These are phyloP conservation scores for Zosterops pallidus DNA, from an alignment of 2,113 vertebrate genomes.

Conservation along the genomic window DNA sequence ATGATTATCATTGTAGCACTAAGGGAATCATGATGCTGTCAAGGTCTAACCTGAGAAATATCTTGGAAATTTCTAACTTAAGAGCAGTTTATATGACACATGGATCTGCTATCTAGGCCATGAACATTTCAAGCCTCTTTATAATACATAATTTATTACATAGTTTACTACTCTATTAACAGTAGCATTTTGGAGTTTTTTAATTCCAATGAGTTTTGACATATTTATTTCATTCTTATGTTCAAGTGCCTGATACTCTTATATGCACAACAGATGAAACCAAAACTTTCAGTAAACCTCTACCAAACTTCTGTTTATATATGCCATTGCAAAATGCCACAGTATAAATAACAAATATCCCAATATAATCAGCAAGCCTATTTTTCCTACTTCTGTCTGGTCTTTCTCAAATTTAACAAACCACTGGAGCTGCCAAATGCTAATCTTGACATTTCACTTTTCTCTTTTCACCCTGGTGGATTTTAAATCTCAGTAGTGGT, in stretches of 20 bases:
- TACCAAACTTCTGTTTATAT: neutral
- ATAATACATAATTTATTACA: neutral
- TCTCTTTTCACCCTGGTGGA: neutral
- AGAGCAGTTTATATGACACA: neutral
- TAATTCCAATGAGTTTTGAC: neutral
- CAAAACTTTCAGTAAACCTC: neutral
- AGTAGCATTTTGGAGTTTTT: accelerated
- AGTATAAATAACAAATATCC: neutral
- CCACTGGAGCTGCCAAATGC: neutral
- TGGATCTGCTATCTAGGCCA: neutral
- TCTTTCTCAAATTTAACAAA: neutral
- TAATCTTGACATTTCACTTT: neutral
- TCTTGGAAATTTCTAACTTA: neutral
- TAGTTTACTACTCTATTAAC: neutral
- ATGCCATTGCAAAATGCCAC: neutral
- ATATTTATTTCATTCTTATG: neutral
- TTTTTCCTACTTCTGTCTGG: neutral
- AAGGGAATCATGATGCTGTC: neutral
- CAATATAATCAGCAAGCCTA: neutral
- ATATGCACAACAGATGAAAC: neutral
- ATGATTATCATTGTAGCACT: neutral
- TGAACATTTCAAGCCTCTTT: neutral
- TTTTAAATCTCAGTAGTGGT: neutral
- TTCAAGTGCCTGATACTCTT: neutral
- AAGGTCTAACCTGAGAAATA: neutral